Conservation (phyloP, 2,797 vertebrate species). For the Sebastes flavidus region DNA sequence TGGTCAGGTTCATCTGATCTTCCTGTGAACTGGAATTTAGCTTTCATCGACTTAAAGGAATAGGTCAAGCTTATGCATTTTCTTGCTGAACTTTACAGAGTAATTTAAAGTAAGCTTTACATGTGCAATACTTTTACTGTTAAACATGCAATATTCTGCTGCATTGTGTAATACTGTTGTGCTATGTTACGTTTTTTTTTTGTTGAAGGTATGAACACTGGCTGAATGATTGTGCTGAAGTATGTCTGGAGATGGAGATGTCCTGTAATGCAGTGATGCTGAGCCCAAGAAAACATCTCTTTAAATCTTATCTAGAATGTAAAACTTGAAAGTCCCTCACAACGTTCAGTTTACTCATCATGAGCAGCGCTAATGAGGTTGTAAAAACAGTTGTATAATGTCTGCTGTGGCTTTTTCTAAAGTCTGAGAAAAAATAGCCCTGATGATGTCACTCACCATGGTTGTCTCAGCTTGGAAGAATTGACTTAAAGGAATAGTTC, state of each 20-base stretch:
- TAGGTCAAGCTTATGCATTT: background rate
- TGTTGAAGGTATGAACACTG: background rate
- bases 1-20: background rate
- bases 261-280: too few species aligned
- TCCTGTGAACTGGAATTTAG: background rate
- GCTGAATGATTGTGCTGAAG: background rate
- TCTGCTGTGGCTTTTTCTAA: too few species aligned
- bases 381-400: too few species aligned
- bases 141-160: background rate
- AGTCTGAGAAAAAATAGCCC: too few species aligned
- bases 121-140: background rate
- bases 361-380: too few species aligned
- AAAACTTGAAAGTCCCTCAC: too few species aligned
- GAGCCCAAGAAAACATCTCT: too few species aligned
- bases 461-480: too few species aligned
- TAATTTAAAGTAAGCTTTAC: background rate
- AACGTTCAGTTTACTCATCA: too few species aligned
- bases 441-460: too few species aligned
- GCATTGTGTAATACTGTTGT: background rate
- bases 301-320: too few species aligned
- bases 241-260: too few species aligned
- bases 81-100: background rate
- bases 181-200: accelerated
- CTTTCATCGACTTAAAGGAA: background rate
- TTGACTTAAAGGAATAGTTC: background rate